These are phyloP conservation scores for Dysmachus trigonus DNA, from an alignment of 2,888 invertebrate species.

Conservation along the genomic window DNA sequence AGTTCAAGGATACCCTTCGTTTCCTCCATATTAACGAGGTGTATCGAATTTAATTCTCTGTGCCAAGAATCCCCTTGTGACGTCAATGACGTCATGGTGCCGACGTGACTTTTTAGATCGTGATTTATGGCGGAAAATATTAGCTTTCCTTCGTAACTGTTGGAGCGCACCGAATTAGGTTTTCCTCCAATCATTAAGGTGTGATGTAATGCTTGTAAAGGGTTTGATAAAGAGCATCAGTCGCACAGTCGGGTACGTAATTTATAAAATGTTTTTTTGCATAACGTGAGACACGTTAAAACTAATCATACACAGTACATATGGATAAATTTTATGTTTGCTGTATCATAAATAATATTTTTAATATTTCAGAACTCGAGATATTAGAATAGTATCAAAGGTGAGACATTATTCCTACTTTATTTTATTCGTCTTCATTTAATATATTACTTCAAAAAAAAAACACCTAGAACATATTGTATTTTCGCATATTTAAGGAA, in stretches of 20 bases:
- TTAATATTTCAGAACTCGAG: too few species aligned
- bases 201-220: not conserved
- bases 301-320: too few species aligned
- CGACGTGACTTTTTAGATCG: not conserved
- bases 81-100: constrained; percentile 23
- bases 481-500: too few species aligned
- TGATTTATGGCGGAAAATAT: constrained; percentile 20
- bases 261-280: not conserved
- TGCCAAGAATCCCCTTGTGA: not conserved
- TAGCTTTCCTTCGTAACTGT: not conserved
- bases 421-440: too few species aligned
- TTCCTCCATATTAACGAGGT: not conserved
- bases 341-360: too few species aligned
- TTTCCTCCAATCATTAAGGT: not conserved
- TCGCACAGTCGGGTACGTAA: not conserved
- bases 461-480: too few species aligned
- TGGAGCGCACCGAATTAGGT: not conserved
- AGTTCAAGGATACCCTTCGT: constrained; percentile 16
- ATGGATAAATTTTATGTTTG: too few species aligned
- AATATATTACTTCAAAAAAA: too few species aligned
- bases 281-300: too few species aligned
- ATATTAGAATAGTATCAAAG: too few species aligned
- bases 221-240: not conserved
- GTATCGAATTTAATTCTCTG: not conserved
- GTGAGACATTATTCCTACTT: too few species aligned